Conservation (phyloP, 2,113 vertebrate species). For the Grammomys surdaster region DNA sequence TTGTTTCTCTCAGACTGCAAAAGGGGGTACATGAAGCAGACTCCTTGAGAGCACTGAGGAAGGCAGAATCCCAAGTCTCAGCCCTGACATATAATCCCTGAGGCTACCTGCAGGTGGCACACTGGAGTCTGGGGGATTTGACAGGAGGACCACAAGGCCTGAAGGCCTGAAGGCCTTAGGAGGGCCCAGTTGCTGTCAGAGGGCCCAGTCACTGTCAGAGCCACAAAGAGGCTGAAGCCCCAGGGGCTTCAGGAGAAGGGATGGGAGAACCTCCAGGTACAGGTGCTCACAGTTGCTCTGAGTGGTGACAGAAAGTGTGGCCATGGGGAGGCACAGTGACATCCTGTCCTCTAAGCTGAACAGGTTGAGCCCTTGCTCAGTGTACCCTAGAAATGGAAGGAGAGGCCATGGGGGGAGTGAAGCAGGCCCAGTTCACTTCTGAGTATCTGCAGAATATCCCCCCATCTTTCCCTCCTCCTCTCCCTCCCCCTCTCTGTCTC, state of each 20-base stretch:
- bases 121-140: neutral
- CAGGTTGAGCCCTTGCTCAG: neutral
- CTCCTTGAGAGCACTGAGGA: neutral
- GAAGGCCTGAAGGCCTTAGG: neutral
- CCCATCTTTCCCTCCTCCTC: neutral
- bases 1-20: neutral
- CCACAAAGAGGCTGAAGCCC: neutral
- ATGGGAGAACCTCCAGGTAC: fast-evolving
- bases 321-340: neutral
- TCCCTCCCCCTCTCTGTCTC: neutral
- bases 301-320: neutral
- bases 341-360: neutral
- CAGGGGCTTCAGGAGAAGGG: neutral
- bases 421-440: neutral
- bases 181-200: neutral
- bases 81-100: neutral
- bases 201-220: neutral
- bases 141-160: neutral
- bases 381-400: neutral
- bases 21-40: neutral
- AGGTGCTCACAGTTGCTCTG: fast-evolving
- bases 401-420: neutral
- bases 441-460: neutral
- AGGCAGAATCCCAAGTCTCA: neutral
- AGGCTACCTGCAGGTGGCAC: neutral